A percentile compares a stretch with the other conserved stretches of the same genome.
Evolutionary conservation across 2,797 vertebrate species (phyloP).

Genomic region (Girardinus metallicus): DNA sequence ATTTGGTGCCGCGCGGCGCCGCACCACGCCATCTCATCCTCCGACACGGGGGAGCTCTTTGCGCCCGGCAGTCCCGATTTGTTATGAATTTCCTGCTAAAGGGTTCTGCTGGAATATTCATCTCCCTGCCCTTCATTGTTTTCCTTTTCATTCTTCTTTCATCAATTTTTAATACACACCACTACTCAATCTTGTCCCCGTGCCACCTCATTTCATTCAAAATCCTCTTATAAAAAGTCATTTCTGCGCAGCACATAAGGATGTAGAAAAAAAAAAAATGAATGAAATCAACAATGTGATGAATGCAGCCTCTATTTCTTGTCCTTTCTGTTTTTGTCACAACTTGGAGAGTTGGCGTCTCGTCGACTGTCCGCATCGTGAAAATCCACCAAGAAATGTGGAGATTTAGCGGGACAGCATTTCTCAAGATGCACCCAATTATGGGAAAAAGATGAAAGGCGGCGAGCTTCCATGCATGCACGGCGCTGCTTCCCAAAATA

Average conservation of each 20-base stretch:
- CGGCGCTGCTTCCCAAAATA: constrained; percentile 11
- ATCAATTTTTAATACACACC: constrained; percentile 33
- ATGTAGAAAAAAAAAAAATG: constrained; percentile 7
- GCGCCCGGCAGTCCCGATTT: background rate
- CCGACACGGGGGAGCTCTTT: constrained; percentile 5
- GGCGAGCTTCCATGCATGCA: constrained; percentile 22
- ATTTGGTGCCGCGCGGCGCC: constrained; percentile 8
- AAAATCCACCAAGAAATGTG: constrained; percentile 44
- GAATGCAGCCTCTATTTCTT: constrained; percentile 28
- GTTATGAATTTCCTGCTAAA: constrained; percentile 9
- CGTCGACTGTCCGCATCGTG: constrained; percentile 9
- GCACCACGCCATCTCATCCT: constrained; percentile 6
- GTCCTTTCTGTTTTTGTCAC: constrained; percentile 38
- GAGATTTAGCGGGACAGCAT: constrained; percentile 39
- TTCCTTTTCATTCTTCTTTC: constrained; percentile 27
- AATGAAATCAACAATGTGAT: constrained; percentile 32
- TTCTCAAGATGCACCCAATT: constrained; percentile 47
- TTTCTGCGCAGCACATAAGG: constrained; percentile 40
- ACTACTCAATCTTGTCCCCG: constrained; percentile 26
- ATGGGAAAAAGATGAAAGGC: constrained; percentile 36
- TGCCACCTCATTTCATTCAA: constrained; percentile 50
- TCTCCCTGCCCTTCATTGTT: constrained; percentile 6
- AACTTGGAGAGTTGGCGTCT: constrained; percentile 38
- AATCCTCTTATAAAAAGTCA: constrained; percentile 53
- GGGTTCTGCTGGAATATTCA: background rate